phyloP scores from a whole-genome alignment of 2,797 vertebrate species.

The Oreochromis grahami region DNA sequence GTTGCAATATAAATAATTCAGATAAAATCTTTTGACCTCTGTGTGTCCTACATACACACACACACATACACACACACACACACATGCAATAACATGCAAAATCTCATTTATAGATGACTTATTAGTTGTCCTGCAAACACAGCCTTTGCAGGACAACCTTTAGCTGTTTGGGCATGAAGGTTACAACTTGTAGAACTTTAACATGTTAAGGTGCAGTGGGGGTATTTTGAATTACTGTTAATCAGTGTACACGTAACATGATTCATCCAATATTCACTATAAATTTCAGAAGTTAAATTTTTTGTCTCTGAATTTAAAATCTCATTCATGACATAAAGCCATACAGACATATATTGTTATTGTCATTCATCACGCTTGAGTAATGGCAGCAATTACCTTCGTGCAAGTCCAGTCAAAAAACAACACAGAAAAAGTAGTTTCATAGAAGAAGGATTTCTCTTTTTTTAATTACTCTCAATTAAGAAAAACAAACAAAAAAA shows the following conservation, averaged over 20 bases:
- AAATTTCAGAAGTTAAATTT: neutral
- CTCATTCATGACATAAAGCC: neutral
- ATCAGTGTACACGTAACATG: neutral
- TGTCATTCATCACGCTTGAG: neutral
- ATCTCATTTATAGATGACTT: neutral
- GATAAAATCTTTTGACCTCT: neutral
- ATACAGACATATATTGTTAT: neutral
- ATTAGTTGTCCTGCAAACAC: neutral
- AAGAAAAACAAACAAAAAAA: neutral
- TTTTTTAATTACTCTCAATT: neutral
- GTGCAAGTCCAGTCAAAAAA: neutral
- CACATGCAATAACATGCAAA: neutral
- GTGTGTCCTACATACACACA: neutral
- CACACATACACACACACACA: neutral
- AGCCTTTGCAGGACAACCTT: neutral
- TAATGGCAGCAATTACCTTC: neutral
- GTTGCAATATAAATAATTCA: neutral
- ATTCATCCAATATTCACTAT: neutral
- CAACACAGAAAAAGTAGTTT: neutral
- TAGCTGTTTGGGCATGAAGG: neutral
- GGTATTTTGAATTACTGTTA: neutral
- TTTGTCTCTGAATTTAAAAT: neutral
- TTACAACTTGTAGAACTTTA: slow-evolving; percentile 19
- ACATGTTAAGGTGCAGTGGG: neutral
- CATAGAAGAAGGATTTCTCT: neutral